A percentile compares a stretch with the other conserved stretches of the same genome.
These are phyloP conservation scores for Trichomycterus rosablanca DNA, from an alignment of 2,113 vertebrate genomes.

Conservation along the genomic window DNA sequence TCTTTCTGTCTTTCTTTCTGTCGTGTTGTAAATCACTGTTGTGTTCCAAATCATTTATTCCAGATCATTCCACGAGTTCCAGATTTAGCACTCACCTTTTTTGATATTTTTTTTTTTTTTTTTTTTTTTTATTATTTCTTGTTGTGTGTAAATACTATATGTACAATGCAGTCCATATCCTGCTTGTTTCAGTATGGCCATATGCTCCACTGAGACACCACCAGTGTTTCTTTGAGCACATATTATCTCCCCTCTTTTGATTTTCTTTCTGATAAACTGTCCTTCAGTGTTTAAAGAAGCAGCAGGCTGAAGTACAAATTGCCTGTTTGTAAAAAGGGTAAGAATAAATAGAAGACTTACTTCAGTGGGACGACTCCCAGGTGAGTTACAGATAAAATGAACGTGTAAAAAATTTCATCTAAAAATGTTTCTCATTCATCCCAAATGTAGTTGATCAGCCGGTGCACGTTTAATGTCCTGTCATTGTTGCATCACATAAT, in stretches of 20 bases:
- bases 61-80: slow-evolving; percentile 34
- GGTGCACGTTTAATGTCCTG: too few species aligned
- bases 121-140: slow-evolving; percentile 21
- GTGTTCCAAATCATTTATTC: slow-evolving; percentile 23
- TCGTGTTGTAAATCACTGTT: slow-evolving; percentile 23
- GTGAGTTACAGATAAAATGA: background rate
- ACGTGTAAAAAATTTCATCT: too few species aligned
- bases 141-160: slow-evolving; percentile 27
- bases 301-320: background rate
- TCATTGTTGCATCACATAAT: too few species aligned
- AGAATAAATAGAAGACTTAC: background rate
- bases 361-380: background rate
- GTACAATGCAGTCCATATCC: slow-evolving; percentile 32
- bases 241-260: background rate
- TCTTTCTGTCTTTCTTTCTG: slow-evolving; percentile 2
- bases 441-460: too few species aligned
- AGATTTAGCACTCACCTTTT: slow-evolving; percentile 26
- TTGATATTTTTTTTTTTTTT: slow-evolving; percentile 21
- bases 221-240: slow-evolving; percentile 33
- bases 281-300: background rate
- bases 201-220: slow-evolving; percentile 36
- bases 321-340: background rate
- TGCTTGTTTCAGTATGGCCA: slow-evolving; percentile 28
- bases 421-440: too few species aligned
- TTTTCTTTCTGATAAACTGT: too few species aligned